These are phyloP conservation scores for Lipophrys pholis DNA, from an alignment of 2,113 vertebrate species.

Conservation along the genomic window DNA sequence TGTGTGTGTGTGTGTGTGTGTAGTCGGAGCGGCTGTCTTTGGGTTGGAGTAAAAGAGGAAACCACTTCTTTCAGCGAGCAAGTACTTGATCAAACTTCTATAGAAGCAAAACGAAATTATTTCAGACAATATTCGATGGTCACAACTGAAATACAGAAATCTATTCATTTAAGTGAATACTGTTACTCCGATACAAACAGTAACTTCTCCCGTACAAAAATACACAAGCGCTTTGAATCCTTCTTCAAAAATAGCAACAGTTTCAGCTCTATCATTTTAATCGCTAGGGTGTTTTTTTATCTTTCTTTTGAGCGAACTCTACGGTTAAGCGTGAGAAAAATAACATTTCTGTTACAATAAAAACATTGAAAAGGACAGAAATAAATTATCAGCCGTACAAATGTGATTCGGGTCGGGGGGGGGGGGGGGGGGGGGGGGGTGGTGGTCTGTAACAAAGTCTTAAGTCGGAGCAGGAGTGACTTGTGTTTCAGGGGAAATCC, in stretches of 20 bases:
- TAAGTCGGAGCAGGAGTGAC: constrained; percentile 14
- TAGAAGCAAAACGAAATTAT: constrained; percentile 45
- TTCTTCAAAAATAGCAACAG: constrained; percentile 59
- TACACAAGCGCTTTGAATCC: constrained; percentile 50
- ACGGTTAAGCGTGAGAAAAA: constrained; percentile 54
- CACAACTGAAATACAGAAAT: constrained; percentile 37
- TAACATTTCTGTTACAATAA: constrained; percentile 34
- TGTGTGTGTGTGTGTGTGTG: constrained; percentile 29
- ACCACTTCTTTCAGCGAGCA: constrained; percentile 49
- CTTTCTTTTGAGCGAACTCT: constrained; percentile 68
- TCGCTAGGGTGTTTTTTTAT: constrained; percentile 18
- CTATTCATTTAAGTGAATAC: constrained; percentile 40
- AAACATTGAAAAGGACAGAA: constrained; percentile 61
- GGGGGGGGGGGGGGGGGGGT: too few relatives aligned
- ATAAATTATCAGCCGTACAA: constrained; percentile 73
- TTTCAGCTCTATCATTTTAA: constrained; percentile 42
- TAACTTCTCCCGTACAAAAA: constrained; percentile 74
- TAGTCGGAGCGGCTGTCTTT: constrained; percentile 60
- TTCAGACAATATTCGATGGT: constrained; percentile 37
- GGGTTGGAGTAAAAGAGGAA: constrained; percentile 43
- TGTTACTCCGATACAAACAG: constrained; percentile 54
- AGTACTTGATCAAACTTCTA: constrained; percentile 51
- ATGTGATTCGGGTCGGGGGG: constrained; percentile 40
- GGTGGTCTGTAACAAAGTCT: constrained; percentile 3
- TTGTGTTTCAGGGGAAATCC: neutral